These are phyloP conservation scores for Falcunculus frontatus DNA, from an alignment of 2,113 vertebrate genomes.

Conservation along the genomic window DNA sequence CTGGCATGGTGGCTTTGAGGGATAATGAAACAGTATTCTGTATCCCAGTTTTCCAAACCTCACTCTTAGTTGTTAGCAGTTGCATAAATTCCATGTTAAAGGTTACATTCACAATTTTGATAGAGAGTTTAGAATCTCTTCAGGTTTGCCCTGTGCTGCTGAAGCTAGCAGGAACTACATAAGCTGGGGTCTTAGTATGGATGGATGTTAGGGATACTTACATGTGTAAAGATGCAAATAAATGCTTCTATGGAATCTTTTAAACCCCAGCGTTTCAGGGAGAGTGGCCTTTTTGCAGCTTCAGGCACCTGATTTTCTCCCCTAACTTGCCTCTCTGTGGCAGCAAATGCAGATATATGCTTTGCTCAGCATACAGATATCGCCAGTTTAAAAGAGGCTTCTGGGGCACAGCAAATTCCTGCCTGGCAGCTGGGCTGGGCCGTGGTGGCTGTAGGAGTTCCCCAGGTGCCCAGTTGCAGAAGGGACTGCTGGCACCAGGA, in stretches of 20 bases:
- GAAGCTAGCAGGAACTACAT: background rate
- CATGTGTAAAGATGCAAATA: background rate
- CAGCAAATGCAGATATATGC: background rate
- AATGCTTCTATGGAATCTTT: background rate
- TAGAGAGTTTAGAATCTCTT: background rate
- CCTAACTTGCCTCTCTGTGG: background rate
- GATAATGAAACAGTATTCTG: background rate
- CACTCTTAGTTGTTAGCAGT: background rate
- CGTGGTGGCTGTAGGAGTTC: background rate
- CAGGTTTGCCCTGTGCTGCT: background rate
- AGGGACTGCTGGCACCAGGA: background rate
- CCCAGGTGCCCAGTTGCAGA: fast-evolving
- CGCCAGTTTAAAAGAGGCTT: background rate
- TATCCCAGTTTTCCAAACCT: background rate
- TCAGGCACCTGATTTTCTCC: background rate
- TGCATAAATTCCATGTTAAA: background rate
- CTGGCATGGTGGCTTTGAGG: background rate
- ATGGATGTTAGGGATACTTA: background rate
- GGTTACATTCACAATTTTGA: background rate
- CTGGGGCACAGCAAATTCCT: background rate
- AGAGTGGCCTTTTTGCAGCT: background rate
- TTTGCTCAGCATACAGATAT: no score
- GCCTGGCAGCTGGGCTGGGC: background rate
- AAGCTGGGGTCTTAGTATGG: fast-evolving
- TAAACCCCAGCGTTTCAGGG: background rate